A percentile compares a stretch with the other conserved stretches of the same genome.
Evolutionary conservation across 2,113 vertebrate species (phyloP).

Genomic region (Pachycephala philippinensis): DNA sequence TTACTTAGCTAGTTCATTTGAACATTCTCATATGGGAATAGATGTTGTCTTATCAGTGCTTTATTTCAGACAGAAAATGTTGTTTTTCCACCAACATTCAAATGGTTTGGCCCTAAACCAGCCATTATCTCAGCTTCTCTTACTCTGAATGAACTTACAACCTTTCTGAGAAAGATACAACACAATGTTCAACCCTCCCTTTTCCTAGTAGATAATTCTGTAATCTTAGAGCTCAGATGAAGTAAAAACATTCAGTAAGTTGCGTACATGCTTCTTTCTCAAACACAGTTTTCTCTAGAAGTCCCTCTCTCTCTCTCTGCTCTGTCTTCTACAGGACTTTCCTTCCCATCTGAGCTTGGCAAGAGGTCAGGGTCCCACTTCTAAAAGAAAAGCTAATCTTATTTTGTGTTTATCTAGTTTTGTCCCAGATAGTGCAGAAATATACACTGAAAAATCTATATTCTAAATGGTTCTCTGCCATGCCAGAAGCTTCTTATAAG

Average conservation of each 20-base stretch:
- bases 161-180: neutral
- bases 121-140: conserved; percentile 21
- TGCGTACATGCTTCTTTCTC: neutral
- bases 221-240: neutral
- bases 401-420: neutral
- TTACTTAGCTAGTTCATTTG: neutral
- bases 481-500: neutral
- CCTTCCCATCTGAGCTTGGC: neutral
- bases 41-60: conserved; percentile 10
- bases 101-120: conserved; percentile 17
- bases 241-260: neutral
- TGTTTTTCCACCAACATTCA: neutral
- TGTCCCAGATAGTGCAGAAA: neutral
- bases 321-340: neutral
- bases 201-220: neutral
- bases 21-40: neutral
- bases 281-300: neutral
- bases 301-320: neutral
- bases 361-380: neutral
- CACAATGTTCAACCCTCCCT: neutral
- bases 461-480: neutral
- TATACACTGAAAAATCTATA: neutral
- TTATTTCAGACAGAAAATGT: conserved; percentile 21
- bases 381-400: neutral
- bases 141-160: conserved; percentile 1